phyloP scores from a whole-genome alignment of 2,797 vertebrate species.

The Thalassophryne amazonica region DNA sequence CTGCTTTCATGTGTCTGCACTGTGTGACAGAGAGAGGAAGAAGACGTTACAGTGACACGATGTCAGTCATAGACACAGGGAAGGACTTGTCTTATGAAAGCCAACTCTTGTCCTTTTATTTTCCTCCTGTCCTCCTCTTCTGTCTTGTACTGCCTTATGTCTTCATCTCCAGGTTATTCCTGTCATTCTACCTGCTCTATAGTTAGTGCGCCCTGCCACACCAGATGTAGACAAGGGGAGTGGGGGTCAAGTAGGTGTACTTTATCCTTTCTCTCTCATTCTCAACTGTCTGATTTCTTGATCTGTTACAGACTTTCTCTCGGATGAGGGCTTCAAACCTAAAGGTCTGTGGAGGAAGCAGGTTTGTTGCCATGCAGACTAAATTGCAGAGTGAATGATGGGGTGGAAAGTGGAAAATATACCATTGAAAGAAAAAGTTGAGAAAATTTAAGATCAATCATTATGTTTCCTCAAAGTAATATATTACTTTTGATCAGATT shows the following conservation, averaged over 20 bases:
- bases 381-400: slow-evolving; percentile 23
- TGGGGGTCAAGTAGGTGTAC: slow-evolving; percentile 70
- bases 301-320: slow-evolving; percentile 31
- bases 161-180: slow-evolving; percentile 44
- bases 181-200: slow-evolving; percentile 39
- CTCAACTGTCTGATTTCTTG: slow-evolving; percentile 25
- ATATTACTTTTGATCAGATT: too few species aligned
- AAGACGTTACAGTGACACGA: slow-evolving; percentile 97
- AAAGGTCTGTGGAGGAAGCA: slow-evolving; percentile 61
- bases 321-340: slow-evolving; percentile 40
- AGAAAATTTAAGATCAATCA: too few species aligned
- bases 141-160: slow-evolving; percentile 36
- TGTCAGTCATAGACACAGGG: slow-evolving; percentile 87
- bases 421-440: too few species aligned
- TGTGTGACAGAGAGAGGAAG: slow-evolving; percentile 89
- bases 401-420: slow-evolving; percentile 3
- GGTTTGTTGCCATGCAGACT: too few species aligned
- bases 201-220: slow-evolving; percentile 60
- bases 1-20: slow-evolving; percentile 25
- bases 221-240: slow-evolving; percentile 63
- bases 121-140: slow-evolving; percentile 68
- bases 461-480: too few species aligned
- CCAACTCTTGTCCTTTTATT: slow-evolving; percentile 63
- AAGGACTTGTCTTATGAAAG: slow-evolving; percentile 65
- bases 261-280: slow-evolving; percentile 60